These are phyloP conservation scores for Eudemis profundana DNA, from an alignment of 2,888 invertebrate genomes.

Conservation along the genomic window DNA sequence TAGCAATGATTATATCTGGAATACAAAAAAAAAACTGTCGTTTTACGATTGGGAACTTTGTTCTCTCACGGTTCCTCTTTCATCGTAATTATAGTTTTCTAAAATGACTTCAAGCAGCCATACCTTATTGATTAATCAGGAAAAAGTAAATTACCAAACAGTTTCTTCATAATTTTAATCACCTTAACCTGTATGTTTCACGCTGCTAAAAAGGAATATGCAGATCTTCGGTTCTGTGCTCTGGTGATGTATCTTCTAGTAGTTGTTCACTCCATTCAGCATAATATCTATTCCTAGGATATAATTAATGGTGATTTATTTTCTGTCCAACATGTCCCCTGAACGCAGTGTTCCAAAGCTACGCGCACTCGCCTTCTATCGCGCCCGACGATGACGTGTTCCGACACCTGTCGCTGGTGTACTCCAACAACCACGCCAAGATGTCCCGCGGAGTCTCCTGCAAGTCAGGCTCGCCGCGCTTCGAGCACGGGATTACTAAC, in stretches of 20 bases:
- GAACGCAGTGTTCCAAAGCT: slow-evolving; percentile 93
- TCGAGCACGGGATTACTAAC: slow-evolving; percentile 96
- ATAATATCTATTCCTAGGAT: slow-evolving; percentile 30
- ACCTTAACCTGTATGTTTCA: slow-evolving; percentile 60
- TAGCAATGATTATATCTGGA: too few relatives aligned
- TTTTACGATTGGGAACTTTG: too few relatives aligned
- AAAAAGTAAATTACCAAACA: too few relatives aligned
- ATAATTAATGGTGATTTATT: slow-evolving; percentile 37
- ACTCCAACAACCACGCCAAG: slow-evolving; percentile 94
- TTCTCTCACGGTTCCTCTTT: too few relatives aligned
- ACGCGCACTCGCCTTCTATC: slow-evolving; percentile 91
- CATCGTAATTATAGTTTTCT: too few relatives aligned
- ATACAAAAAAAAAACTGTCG: too few relatives aligned
- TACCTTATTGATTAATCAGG: too few relatives aligned
- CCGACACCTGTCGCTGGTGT: slow-evolving; percentile 92
- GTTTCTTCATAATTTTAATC: neutral
- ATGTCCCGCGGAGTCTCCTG: slow-evolving; percentile 95
- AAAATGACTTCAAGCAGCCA: too few relatives aligned
- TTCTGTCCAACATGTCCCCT: slow-evolving; percentile 84
- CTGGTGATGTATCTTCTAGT: slow-evolving; percentile 85
- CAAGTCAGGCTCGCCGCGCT: slow-evolving; percentile 89
- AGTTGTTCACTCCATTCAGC: slow-evolving; percentile 40
- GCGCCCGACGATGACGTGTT: slow-evolving; percentile 97
- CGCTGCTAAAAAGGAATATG: slow-evolving; percentile 87
- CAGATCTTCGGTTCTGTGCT: slow-evolving; percentile 90